phyloP scores from a whole-genome alignment of 2,797 vertebrate genomes.

The Acestrorhynchus altus region DNA sequence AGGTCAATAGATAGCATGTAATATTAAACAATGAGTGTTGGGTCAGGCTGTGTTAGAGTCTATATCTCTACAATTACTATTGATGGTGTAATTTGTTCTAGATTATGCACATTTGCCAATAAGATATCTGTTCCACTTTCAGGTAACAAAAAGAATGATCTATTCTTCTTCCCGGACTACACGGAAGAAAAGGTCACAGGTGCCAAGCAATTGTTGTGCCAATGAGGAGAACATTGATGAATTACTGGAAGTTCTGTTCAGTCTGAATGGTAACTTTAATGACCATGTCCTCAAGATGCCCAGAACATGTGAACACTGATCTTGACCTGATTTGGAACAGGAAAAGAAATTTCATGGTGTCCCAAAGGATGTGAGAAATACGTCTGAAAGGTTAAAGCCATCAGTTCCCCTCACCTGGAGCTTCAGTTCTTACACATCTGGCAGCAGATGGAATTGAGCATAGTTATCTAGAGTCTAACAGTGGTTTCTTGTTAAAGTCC shows the following conservation, averaged over 20 bases:
- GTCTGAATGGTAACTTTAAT: background rate
- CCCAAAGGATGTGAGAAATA: background rate
- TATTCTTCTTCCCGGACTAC: background rate
- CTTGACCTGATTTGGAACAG: background rate
- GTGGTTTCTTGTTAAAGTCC: slow-evolving; percentile 30
- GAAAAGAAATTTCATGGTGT: slow-evolving; percentile 8
- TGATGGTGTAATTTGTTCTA: background rate
- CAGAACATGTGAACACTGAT: slow-evolving; percentile 2
- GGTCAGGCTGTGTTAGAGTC: background rate
- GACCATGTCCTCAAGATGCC: slow-evolving; percentile 5
- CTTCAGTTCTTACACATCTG: background rate
- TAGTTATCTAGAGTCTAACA: background rate
- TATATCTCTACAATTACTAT: background rate
- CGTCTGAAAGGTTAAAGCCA: background rate
- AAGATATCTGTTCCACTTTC: slow-evolving; percentile 5
- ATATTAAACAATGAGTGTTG: slow-evolving; percentile 9
- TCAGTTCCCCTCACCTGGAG: background rate
- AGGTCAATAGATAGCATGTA: background rate
- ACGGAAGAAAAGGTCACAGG: too few relatives aligned
- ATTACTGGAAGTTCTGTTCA: slow-evolving; percentile 30
- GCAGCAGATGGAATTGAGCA: background rate
- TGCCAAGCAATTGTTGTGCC: too few relatives aligned
- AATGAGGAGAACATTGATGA: slow-evolving; percentile 9
- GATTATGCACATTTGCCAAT: slow-evolving; percentile 6
- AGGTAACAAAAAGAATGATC: background rate